Percentiles rank a stretch among this genome's conserved stretches.
Evolutionary conservation across 2,888 invertebrate genomes (phyloP).

Genomic region (Apamea crenata): DNA sequence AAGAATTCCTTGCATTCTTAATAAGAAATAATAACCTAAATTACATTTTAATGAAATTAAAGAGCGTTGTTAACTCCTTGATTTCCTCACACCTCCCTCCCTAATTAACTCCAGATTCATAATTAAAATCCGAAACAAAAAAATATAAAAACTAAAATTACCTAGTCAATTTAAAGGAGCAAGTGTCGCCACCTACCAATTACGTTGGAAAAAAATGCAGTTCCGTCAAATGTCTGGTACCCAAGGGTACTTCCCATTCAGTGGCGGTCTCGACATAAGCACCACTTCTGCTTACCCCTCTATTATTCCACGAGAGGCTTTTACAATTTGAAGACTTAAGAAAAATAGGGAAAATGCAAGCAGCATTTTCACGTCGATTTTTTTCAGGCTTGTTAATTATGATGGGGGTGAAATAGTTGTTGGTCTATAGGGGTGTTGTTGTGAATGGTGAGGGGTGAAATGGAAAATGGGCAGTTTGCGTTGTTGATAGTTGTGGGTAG

Average conservation of each 20-base stretch:
- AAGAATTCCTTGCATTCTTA: not conserved
- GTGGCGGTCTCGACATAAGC: slow-evolving; percentile 61
- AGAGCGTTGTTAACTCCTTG: not conserved
- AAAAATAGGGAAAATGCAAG: slow-evolving; percentile 66
- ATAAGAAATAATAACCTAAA: not conserved
- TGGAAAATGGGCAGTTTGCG: slow-evolving; percentile 31
- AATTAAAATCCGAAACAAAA: slow-evolving; percentile 30
- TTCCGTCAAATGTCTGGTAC: slow-evolving; percentile 65
- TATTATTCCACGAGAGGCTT: slow-evolving; percentile 66
- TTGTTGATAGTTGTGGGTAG: slow-evolving; percentile 21
- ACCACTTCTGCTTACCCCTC: slow-evolving; percentile 65
- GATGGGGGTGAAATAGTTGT: slow-evolving; percentile 38
- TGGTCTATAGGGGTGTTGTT: slow-evolving; percentile 24
- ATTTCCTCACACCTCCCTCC: not conserved
- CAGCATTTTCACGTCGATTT: slow-evolving; percentile 63
- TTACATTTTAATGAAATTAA: slow-evolving; percentile 11
- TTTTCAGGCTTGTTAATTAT: slow-evolving; percentile 64
- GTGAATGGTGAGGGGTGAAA: slow-evolving; percentile 6
- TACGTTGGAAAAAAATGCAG: slow-evolving; percentile 62
- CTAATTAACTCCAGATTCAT: slow-evolving; percentile 24
- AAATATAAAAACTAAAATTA: slow-evolving; percentile 41
- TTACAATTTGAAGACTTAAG: slow-evolving; percentile 70
- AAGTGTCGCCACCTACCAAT: slow-evolving; percentile 66
- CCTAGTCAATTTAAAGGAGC: slow-evolving; percentile 46
- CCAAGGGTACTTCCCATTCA: slow-evolving; percentile 62